Percentiles rank a stretch among this genome's conserved stretches.
Conservation (phyloP, 2,888 invertebrate genomes). For the Clitarchus hookeri region DNA sequence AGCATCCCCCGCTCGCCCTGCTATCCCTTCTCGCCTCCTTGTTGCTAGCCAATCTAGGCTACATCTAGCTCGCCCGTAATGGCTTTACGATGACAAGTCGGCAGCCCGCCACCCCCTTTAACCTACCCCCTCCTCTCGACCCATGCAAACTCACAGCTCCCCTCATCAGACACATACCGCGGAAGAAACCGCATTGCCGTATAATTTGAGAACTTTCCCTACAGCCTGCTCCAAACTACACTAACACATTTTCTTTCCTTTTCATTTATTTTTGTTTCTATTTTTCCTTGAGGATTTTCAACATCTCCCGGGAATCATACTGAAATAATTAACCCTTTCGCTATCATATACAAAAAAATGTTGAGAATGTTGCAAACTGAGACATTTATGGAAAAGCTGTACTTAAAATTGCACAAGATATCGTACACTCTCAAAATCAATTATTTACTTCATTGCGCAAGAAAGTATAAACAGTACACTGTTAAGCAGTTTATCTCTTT, state of each 20-base stretch:
- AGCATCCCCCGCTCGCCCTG: neutral
- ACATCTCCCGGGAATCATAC: too few species aligned
- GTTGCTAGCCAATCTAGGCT: neutral
- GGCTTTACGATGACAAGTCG: slow-evolving; percentile 20
- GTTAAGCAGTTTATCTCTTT: too few species aligned
- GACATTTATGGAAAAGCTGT: too few species aligned
- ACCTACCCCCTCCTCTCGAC: neutral
- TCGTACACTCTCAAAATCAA: too few species aligned
- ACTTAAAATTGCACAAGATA: too few species aligned
- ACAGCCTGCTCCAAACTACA: neutral
- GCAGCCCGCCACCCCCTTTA: neutral
- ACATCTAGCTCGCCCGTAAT: slow-evolving; percentile 18
- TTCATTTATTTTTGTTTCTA: neutral
- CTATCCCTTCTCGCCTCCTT: neutral
- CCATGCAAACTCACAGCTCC: neutral
- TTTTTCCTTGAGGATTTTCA: too few species aligned
- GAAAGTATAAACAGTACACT: too few species aligned
- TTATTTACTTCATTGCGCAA: too few species aligned
- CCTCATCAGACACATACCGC: neutral
- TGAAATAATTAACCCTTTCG: too few species aligned
- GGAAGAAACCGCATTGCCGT: slow-evolving; percentile 24
- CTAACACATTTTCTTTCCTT: neutral
- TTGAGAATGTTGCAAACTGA: too few species aligned
- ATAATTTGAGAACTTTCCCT: slow-evolving; percentile 25
- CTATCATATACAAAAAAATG: too few species aligned